Conservation (phyloP, 2,888 invertebrate species). For the Melinaea menophilus region DNA sequence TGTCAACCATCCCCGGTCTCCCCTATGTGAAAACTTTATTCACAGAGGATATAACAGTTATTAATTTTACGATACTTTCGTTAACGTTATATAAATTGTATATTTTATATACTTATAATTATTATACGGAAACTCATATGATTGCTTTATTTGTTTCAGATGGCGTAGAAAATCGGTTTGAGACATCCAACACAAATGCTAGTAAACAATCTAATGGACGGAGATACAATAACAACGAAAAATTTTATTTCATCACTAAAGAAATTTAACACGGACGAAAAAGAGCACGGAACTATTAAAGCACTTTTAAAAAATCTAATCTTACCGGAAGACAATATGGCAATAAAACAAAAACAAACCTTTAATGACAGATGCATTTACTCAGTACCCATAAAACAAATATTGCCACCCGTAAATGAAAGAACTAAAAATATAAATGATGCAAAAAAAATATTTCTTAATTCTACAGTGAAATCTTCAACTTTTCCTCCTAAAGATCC, state of each 20-base stretch:
- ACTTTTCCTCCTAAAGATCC: conserved; percentile 30
- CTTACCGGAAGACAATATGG: conserved; percentile 62
- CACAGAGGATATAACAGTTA: conserved; percentile 31
- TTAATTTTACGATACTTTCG: conserved; percentile 11
- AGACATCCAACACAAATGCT: conserved; percentile 61
- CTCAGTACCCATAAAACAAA: conserved; percentile 58
- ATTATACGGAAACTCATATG: conserved; percentile 29
- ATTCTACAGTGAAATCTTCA: conserved; percentile 51
- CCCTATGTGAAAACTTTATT: too few species aligned
- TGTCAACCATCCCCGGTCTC: too few species aligned
- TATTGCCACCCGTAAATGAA: conserved; percentile 46
- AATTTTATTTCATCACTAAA: conserved; percentile 62
- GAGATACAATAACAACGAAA: conserved; percentile 57
- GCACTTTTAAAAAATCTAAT: conserved; percentile 65
- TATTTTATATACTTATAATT: conserved; percentile 1
- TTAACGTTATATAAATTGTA: conserved; percentile 10
- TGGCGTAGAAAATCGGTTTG: conserved; percentile 64
- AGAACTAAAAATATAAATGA: conserved; percentile 60
- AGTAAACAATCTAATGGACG: conserved; percentile 66
- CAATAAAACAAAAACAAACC: conserved; percentile 64
- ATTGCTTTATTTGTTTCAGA: conserved; percentile 59
- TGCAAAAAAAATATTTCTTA: conserved; percentile 64
- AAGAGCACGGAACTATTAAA: conserved; percentile 63
- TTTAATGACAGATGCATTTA: conserved; percentile 59
- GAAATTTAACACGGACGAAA: conserved; percentile 54